Conservation (phyloP, 2,888 invertebrate genomes). For the Andrena marginata region DNA sequence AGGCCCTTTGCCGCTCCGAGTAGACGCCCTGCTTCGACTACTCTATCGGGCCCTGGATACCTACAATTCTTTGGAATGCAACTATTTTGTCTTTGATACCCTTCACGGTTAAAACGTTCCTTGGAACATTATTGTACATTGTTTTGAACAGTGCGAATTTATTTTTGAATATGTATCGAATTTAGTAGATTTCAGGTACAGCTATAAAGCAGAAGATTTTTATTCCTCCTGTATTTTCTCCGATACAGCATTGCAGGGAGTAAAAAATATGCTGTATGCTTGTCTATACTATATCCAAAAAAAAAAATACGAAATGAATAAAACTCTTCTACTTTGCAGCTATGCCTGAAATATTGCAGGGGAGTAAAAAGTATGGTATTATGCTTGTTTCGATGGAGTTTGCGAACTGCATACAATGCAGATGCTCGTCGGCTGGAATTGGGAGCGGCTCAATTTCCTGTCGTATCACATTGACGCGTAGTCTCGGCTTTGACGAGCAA, state of each 20-base stretch:
- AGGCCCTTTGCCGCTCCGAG: too few relatives aligned
- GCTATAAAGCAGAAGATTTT: background rate
- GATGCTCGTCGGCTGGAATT: background rate
- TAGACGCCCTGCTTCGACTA: too few relatives aligned
- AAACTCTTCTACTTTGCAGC: background rate
- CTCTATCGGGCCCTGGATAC: too few relatives aligned
- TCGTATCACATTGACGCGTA: conserved; percentile 8
- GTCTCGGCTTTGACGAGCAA: conserved; percentile 36
- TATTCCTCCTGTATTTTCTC: background rate
- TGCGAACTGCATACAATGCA: background rate
- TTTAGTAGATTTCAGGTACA: too few relatives aligned
- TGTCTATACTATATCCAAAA: background rate
- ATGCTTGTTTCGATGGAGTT: background rate
- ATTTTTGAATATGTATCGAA: too few relatives aligned
- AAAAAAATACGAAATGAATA: too few relatives aligned
- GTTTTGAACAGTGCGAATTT: too few relatives aligned
- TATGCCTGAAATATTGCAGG: too few relatives aligned
- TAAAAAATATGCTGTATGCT: background rate
- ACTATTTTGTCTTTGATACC: too few relatives aligned
- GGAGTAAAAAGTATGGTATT: background rate
- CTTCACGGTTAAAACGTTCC: too few relatives aligned
- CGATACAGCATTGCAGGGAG: background rate
- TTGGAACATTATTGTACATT: too few relatives aligned
- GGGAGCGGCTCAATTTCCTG: conserved; percentile 52
- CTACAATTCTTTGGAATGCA: too few relatives aligned